Evolutionary conservation across 2,888 invertebrate genomes (phyloP).

Genomic region (Yponomeuta malinellus): DNA sequence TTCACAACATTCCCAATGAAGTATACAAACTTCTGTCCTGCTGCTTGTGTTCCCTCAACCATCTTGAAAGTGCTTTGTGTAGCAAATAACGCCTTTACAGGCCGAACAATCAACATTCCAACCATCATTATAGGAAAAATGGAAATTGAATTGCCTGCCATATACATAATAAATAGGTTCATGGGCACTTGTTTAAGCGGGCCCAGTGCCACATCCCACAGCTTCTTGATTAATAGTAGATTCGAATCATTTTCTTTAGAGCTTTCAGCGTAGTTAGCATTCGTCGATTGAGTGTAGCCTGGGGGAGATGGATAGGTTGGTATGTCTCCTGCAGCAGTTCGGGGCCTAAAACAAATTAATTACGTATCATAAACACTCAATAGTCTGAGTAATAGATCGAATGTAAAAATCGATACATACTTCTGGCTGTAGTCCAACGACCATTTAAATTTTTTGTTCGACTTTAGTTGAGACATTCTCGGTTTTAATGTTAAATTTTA

Average conservation of each 20-base stretch:
- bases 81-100: constrained; percentile 95
- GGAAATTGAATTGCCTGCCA: constrained; percentile 99
- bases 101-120: constrained; percentile 97
- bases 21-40: constrained; percentile 94
- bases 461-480: constrained; percentile 56
- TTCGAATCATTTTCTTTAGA: constrained; percentile 89
- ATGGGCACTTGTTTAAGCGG: constrained; percentile 98
- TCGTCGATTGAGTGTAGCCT: constrained; percentile 85
- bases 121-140: constrained; percentile 99
- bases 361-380: background rate
- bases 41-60: constrained; percentile 93
- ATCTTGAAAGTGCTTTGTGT: constrained; percentile 94
- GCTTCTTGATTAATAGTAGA: constrained; percentile 92
- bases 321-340: constrained; percentile 27
- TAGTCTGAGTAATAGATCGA: constrained; percentile 10
- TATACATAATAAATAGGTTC: constrained; percentile 99
- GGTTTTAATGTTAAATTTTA: background rate
- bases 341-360: constrained; percentile 38
- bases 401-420: constrained; percentile 45
- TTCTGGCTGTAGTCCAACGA: constrained; percentile 77
- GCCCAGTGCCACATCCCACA: constrained; percentile 97
- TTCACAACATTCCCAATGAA: constrained; percentile 95
- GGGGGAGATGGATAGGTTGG: constrained; percentile 86
- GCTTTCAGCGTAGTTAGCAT: constrained; percentile 84
- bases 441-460: constrained; percentile 78